Evolutionary conservation across 2,797 vertebrate genomes (phyloP), one percentile per base, ranked within the genome.

Genomic region (Trichosurus vulpecula): DNA sequence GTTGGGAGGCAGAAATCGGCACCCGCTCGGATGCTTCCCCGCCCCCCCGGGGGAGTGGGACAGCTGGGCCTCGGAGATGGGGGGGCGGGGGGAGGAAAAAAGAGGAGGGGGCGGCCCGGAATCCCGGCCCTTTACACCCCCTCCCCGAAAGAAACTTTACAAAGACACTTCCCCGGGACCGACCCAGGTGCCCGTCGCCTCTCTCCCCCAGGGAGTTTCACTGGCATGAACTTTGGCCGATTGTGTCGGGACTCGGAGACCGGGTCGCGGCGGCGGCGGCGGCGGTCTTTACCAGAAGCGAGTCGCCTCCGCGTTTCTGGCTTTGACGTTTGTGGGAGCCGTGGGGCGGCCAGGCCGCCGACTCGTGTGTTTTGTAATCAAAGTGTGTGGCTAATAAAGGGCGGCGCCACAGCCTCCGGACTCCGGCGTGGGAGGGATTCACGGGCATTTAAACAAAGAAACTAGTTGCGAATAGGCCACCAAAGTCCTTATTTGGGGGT

Each of bases 401-500:
- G 98, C 97, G 95, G 96, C 96, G 97, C 98, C 97, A 97, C 97
- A 92, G 98, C 97, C 97, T 94, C 93, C 95, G 94, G 89, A 97
- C 97, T 98, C 97, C 31, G 96, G 97, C 93, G 96, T 97, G 55
- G 98, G 98, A 97, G 98, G 96, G 97, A 98, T 97, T 98, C 97
- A 97, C 97, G 98, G 98, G 97, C 98, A 98, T 98, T 98, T 98
- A 98, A 99, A 99, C 99, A 99, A 99, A 99, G 99, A 98, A 98
- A 97, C 98, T 98, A 98, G 97, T 99, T 98, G 97, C 96, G 97
- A 97, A 95, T 94, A 94, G 98, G 96, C 96, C 97, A 97, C 96
- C 94, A 87, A 94, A 97, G 97, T 97, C 98, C 97, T 97, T 98
- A 96, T 97, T 98, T 97, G 97, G 97, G 96, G 96, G 96, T 95